Evolutionary conservation across 1,140 invertebrate genomes (phyloP).

Genomic region (Drosophila mayri): DNA sequence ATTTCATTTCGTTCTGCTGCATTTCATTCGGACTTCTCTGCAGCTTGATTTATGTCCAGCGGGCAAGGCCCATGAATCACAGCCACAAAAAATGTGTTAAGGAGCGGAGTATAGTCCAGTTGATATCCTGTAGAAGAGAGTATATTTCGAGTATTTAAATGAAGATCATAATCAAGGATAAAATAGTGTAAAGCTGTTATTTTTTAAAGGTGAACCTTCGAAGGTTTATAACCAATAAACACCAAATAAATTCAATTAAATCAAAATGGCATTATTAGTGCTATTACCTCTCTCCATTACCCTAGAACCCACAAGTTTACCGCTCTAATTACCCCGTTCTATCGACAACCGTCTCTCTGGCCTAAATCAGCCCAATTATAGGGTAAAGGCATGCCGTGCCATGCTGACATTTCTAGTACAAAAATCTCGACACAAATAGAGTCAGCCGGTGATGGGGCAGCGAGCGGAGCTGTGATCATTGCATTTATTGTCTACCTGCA

Average conservation of each 20-base stretch:
- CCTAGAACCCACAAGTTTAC: neutral
- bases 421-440: constrained; percentile 53
- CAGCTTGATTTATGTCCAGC: constrained; percentile 67
- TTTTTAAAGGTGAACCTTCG: accelerated
- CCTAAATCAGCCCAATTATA: constrained; percentile 13
- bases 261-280: neutral
- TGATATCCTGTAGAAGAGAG: constrained; percentile 23
- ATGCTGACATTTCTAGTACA: constrained; percentile 58
- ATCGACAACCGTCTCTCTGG: neutral
- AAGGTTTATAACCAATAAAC: neutral
- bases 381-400: constrained; percentile 34
- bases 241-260: neutral
- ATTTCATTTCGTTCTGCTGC: constrained; percentile 62
- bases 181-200: neutral
- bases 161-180: too few species aligned
- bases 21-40: constrained; percentile 52
- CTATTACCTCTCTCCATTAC: too few species aligned
- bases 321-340: constrained; percentile 15
- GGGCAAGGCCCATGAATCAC: constrained; percentile 58
- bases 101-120: neutral
- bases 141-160: neutral
- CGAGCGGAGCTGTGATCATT: constrained; percentile 23
- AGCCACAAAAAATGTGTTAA: constrained; percentile 26
- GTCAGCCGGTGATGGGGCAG: constrained; percentile 14
- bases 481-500: constrained; percentile 61